These are phyloP conservation scores for Trichonephila clavata DNA, from an alignment of 1,140 invertebrate species.

Conservation along the genomic window DNA sequence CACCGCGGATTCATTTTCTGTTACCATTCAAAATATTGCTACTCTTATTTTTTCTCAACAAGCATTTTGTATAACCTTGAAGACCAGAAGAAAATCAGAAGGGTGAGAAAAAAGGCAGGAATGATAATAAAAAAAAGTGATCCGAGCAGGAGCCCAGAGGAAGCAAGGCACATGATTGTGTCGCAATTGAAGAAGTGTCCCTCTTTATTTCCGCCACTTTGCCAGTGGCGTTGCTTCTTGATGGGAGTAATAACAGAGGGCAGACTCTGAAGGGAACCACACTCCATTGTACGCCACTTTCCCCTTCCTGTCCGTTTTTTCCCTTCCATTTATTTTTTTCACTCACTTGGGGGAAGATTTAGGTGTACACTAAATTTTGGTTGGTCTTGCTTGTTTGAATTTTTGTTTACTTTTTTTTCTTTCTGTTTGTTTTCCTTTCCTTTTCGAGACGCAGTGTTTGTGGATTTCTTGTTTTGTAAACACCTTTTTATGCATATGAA, in stretches of 20 bases:
- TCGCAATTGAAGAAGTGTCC: conserved; percentile 68
- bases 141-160: background rate
- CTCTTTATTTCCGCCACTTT: conserved; percentile 71
- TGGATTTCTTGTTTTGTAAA: no score
- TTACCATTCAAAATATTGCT: background rate
- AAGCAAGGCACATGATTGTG: conserved; percentile 26
- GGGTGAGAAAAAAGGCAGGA: background rate
- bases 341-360: conserved; percentile 17
- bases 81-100: background rate
- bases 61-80: background rate
- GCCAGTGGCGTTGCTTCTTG: conserved; percentile 53
- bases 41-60: background rate
- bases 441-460: no score
- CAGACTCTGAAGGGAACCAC: conserved; percentile 11
- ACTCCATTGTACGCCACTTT: conserved; percentile 44
- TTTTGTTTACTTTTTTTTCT: background rate
- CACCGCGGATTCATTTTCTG: no score
- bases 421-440: background rate
- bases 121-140: conserved; percentile 19
- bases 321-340: background rate
- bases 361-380: conserved; percentile 8
- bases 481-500: no score
- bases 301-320: background rate
- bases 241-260: conserved; percentile 56
- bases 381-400: background rate